A percentile compares a stretch with the other conserved stretches of the same genome.
phyloP scores from a whole-genome alignment of 2,888 invertebrate species.

The Spilosoma lubricipeda region DNA sequence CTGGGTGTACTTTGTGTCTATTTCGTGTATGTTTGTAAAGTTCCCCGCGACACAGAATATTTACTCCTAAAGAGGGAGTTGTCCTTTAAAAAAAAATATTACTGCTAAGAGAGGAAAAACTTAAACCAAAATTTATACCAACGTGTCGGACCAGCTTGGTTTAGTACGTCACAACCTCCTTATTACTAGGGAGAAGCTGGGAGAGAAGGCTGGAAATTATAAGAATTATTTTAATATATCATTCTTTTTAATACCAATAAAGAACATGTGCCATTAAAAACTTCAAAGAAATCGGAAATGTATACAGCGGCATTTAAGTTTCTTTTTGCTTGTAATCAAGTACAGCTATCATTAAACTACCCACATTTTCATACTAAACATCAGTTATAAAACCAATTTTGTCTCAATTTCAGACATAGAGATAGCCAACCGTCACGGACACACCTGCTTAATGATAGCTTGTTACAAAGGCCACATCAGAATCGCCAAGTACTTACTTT shows the following conservation, averaged over 20 bases:
- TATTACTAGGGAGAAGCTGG: too few species aligned
- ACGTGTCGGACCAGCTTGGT: too few species aligned
- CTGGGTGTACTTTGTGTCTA: too few species aligned
- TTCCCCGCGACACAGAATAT: too few species aligned
- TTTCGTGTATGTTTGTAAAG: too few species aligned
- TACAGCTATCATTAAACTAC: neutral
- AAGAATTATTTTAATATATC: neutral
- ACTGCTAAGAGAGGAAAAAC: too few species aligned
- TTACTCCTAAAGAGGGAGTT: too few species aligned
- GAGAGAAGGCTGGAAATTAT: neutral
- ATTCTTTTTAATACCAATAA: neutral
- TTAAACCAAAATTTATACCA: too few species aligned
- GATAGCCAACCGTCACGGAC: constrained; percentile 97
- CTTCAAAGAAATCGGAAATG: neutral
- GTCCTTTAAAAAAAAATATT: too few species aligned
- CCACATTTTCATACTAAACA: neutral
- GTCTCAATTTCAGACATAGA: constrained; percentile 91
- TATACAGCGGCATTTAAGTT: neutral
- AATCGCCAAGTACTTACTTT: constrained; percentile 95
- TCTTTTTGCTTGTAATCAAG: neutral
- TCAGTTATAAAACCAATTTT: constrained; percentile 8
- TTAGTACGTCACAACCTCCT: too few species aligned
- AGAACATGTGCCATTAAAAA: neutral
- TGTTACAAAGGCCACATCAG: constrained; percentile 97
- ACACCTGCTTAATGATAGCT: constrained; percentile 99